A percentile compares a stretch with the other conserved stretches of the same genome.
These are phyloP conservation scores for Drosophila koepferae DNA, from an alignment of 2,888 invertebrate species.

Conservation along the genomic window DNA sequence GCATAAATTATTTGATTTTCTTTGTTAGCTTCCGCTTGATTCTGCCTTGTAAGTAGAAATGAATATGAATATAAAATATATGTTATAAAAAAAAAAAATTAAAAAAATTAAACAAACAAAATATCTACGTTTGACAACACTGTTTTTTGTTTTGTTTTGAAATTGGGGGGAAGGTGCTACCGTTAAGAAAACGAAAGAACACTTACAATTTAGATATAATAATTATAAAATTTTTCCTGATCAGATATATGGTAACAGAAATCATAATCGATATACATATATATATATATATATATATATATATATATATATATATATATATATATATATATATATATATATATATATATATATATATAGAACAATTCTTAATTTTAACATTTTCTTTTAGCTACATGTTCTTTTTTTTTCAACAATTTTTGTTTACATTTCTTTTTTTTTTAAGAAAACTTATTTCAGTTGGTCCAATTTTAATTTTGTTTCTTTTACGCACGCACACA, in stretches of 20 bases:
- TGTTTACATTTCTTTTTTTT: slow-evolving; percentile 26
- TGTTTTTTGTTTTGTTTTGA: slow-evolving; percentile 8
- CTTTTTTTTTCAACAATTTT: slow-evolving; percentile 5
- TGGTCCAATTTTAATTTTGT: slow-evolving; percentile 31
- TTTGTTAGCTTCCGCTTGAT: slow-evolving; percentile 18
- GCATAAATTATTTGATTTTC: slow-evolving; percentile 45
- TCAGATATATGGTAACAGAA: slow-evolving; percentile 19
- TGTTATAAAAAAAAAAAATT: slow-evolving; percentile 5
- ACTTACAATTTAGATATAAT: slow-evolving; percentile 35
- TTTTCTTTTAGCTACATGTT: slow-evolving; percentile 18
- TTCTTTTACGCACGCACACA: slow-evolving; percentile 6
- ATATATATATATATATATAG: background rate
- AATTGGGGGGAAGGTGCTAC: slow-evolving; percentile 31
- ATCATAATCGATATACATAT: slow-evolving; percentile 27
- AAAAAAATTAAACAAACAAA: slow-evolving; percentile 26
- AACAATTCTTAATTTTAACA: background rate
- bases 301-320: background rate
- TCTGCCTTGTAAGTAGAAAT: slow-evolving; percentile 16
- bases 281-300: background rate
- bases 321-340: background rate
- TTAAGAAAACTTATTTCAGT: slow-evolving; percentile 31
- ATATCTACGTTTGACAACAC: slow-evolving; percentile 51
- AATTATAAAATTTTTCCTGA: slow-evolving; percentile 10
- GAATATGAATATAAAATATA: slow-evolving; percentile 1
- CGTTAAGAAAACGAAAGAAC: slow-evolving; percentile 46